Evolutionary conservation across 2,113 vertebrate species (phyloP).

Genomic region (Naja naja): DNA sequence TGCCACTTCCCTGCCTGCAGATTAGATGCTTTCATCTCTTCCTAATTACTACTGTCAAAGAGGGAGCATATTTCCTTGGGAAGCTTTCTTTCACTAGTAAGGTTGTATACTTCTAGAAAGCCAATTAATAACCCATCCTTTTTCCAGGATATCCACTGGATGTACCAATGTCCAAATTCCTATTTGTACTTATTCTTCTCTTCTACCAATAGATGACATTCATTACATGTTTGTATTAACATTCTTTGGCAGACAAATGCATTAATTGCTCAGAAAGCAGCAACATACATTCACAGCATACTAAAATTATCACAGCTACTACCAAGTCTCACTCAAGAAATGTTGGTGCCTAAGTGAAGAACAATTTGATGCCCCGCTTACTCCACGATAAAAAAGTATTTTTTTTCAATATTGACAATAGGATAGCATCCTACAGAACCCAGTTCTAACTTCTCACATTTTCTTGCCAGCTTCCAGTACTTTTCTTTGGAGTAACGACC

Average conservation of each 20-base stretch:
- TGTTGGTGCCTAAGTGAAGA: neutral
- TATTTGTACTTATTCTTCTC: fast-evolving
- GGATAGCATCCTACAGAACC: neutral
- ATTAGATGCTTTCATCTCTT: neutral
- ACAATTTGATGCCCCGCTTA: neutral
- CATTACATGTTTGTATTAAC: neutral
- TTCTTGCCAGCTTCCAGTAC: neutral
- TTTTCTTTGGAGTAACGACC: neutral
- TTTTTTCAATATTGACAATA: neutral
- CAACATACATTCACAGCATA: constrained; percentile 37
- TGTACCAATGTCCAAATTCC: neutral
- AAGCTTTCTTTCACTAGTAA: too few relatives aligned
- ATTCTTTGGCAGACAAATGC: neutral
- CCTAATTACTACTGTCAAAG: neutral
- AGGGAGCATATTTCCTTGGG: neutral
- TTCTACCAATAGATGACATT: neutral
- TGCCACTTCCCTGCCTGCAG: constrained; percentile 22
- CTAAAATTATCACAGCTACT: constrained; percentile 42
- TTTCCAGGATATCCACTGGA: neutral
- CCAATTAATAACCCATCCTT: neutral
- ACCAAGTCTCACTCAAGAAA: neutral
- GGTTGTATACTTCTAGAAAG: fast-evolving
- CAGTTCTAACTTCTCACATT: neutral
- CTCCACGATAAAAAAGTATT: neutral
- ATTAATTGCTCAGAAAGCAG: constrained; percentile 1